A percentile compares a stretch with the other conserved stretches of the same genome.
Evolutionary conservation across 2,113 vertebrate species (phyloP).

Genomic region (Danionella cerebrum): DNA sequence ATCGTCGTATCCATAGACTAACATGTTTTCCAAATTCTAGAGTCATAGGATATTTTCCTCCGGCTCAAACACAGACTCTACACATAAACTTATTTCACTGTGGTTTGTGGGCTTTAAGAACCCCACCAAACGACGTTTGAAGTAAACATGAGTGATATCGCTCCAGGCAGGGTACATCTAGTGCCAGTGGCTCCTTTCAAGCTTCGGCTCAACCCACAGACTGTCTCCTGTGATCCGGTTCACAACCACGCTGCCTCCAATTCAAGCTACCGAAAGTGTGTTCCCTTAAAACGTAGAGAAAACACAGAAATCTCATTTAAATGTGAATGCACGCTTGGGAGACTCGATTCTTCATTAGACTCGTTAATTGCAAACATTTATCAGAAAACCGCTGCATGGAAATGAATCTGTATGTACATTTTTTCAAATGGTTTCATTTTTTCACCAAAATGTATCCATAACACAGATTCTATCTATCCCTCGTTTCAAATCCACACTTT

Average conservation of each 20-base stretch:
- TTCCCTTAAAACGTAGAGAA: neutral
- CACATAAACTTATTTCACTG: neutral
- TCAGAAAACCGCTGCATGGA: neutral
- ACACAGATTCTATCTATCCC: too few relatives aligned
- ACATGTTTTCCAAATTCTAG: too few relatives aligned
- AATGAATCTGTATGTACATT: too few relatives aligned
- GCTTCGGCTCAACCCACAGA: neutral
- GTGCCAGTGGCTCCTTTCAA: neutral
- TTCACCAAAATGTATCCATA: too few relatives aligned
- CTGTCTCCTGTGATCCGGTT: neutral
- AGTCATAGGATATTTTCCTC: too few relatives aligned
- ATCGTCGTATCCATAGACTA: too few relatives aligned
- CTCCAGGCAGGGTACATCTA: neutral
- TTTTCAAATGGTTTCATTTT: too few relatives aligned
- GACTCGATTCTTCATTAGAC: neutral
- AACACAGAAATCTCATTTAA: neutral
- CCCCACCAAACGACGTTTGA: neutral
- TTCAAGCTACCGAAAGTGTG: neutral
- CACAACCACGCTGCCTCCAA: neutral
- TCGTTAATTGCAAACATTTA: neutral
- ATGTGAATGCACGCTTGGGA: neutral
- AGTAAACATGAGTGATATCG: neutral
- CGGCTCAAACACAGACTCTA: neutral
- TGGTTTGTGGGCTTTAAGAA: neutral
- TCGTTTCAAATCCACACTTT: too few relatives aligned